Percentiles rank a stretch among this genome's conserved stretches.
Evolutionary conservation across 2,888 invertebrate genomes (phyloP).

Genomic region (Spilosoma lubricipeda): DNA sequence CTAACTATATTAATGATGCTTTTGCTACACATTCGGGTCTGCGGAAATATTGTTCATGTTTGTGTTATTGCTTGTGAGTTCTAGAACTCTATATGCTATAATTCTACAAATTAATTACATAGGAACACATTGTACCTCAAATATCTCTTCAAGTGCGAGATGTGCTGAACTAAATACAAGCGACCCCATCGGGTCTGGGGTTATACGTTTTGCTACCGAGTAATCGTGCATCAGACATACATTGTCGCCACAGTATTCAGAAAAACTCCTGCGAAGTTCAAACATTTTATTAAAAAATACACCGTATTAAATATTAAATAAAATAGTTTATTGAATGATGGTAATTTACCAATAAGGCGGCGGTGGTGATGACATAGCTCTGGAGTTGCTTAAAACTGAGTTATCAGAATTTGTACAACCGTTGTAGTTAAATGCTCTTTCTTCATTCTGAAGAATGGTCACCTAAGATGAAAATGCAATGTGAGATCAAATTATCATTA

Average conservation of each 20-base stretch:
- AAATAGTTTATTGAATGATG: neutral
- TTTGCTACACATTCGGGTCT: too few species aligned
- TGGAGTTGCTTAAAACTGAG: constrained; percentile 64
- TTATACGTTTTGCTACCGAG: constrained; percentile 87
- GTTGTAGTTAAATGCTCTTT: constrained; percentile 77
- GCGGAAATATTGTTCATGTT: too few species aligned
- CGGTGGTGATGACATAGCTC: constrained; percentile 65
- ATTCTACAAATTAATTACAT: neutral
- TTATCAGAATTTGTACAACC: constrained; percentile 75
- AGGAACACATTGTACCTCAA: constrained; percentile 84
- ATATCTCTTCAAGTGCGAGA: constrained; percentile 91
- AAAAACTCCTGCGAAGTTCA: constrained; percentile 78
- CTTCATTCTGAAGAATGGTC: constrained; percentile 78
- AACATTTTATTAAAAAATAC: neutral
- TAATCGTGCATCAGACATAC: constrained; percentile 89
- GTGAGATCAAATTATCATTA: neutral
- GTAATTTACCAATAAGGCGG: constrained; percentile 74
- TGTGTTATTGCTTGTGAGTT: neutral
- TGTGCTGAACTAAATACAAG: constrained; percentile 91
- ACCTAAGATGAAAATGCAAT: constrained; percentile 59
- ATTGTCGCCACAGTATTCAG: constrained; percentile 90
- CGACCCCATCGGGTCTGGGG: constrained; percentile 66
- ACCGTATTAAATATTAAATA: neutral
- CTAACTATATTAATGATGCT: too few species aligned
- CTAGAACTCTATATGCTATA: neutral